Evolutionary conservation across 2,888 invertebrate species (phyloP), one percentile per base, ranked within the genome.

Genomic region (Sphaerophoria rueppellii): DNA sequence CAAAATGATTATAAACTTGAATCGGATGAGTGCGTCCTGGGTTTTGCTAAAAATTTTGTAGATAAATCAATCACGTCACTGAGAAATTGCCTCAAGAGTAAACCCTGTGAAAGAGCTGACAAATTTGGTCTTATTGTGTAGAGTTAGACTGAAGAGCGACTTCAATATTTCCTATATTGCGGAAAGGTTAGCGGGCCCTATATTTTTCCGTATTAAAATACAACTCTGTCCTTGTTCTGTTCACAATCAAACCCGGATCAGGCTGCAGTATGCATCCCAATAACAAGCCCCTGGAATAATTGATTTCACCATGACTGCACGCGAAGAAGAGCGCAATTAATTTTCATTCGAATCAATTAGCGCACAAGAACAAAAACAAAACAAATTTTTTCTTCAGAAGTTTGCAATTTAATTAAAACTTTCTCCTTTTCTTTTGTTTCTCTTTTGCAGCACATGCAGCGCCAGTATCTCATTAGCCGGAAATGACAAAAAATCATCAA

Each of bases 291-390:
- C 65, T 50, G 63, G 37, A 65, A 63, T 65, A 73, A 61, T 73
- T 77, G 72, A 60, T 67, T 76, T 43, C 34, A 79, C 14, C 60
- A 34, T 40, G 65, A 54, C 54, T 46, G 50, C 65, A 35, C 32
- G 72, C 58, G 46, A 57, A 60, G 60, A 34, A 35, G 1, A 54
- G 58, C 12, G 69, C 73, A 81, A 85, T 85, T 85, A 85, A 73
- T 85, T 73, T 63, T 81, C 85, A 81, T 85, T 81, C 67, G 32
- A 73, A 77, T 76, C 81, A 85, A 76, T 77, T 85, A 77, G 50
- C 9, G 40, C 40, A 37, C 24, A 55, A 35, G 46, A 37, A 48
- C n/a, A 46, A 32, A 9, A 34, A n/a, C n/a, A n/a, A n/a, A n/a
- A n/a, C n/a, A 58, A 4, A 37, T 37, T 40, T 0, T 40, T 40